Evolutionary conservation across 1,140 invertebrate species (phyloP).

Genomic region (Apis mellifera): Amel_HAv3.1 CM009934.2:3857501-3858000

Average conservation of each 20-base stretch:
- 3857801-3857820: background rate
- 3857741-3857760: background rate
- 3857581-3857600: too few species aligned
- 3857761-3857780: background rate
- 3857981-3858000: constrained; percentile 51
- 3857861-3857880: constrained; percentile 24
- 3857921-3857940: constrained; percentile 36
- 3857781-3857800: background rate
- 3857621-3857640: too few species aligned
- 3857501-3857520: too few species aligned
- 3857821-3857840: background rate
- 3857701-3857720: background rate
- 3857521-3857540: too few species aligned
- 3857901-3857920: background rate
- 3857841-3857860: background rate
- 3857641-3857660: too few species aligned
- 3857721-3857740: background rate
- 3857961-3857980: constrained; percentile 54
- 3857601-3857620: too few species aligned
- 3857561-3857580: too few species aligned
- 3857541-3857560: too few species aligned
- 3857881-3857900: background rate
- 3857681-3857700: background rate
- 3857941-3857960: constrained; percentile 52
- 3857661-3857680: background rate